phyloP scores from a whole-genome alignment of 2,113 vertebrate genomes.

The Deroptyus accipitrinus region DNA sequence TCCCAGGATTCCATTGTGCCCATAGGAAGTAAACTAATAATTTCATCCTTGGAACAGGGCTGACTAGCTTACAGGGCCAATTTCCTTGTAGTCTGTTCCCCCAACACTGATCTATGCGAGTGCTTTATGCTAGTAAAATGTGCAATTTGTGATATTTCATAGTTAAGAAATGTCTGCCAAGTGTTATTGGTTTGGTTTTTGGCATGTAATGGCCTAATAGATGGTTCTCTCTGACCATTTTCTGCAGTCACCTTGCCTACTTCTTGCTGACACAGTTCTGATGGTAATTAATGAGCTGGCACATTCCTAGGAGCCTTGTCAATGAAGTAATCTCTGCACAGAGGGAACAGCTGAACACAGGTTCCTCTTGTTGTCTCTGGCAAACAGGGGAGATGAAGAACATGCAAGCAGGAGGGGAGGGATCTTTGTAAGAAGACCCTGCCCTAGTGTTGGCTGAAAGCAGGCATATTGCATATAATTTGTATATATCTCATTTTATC shows the following conservation, averaged over 20 bases:
- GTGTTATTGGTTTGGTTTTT: conserved; percentile 26
- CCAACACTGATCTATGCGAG: background rate
- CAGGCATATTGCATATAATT: background rate
- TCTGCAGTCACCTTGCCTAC: conserved; percentile 68
- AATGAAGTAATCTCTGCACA: conserved; percentile 67
- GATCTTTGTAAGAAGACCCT: background rate
- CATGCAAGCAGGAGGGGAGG: background rate
- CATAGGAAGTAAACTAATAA: background rate
- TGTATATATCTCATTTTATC: background rate
- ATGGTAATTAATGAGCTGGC: conserved; percentile 76
- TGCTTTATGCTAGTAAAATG: background rate
- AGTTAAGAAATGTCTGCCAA: background rate
- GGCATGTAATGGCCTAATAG: conserved; percentile 20
- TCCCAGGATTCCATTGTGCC: background rate
- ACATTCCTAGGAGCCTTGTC: conserved; percentile 57
- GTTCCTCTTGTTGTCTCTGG: conserved; percentile 44
- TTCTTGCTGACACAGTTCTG: conserved; percentile 73
- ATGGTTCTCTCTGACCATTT: conserved; percentile 28
- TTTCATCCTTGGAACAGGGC: background rate
- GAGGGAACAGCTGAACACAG: conserved; percentile 53
- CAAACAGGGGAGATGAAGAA: background rate
- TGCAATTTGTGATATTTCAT: conserved; percentile 14
- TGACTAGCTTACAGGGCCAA: background rate
- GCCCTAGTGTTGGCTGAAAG: background rate
- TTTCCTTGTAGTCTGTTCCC: background rate